phyloP scores from a whole-genome alignment of 2,797 vertebrate species.

The Emydoidea blandingii region DNA sequence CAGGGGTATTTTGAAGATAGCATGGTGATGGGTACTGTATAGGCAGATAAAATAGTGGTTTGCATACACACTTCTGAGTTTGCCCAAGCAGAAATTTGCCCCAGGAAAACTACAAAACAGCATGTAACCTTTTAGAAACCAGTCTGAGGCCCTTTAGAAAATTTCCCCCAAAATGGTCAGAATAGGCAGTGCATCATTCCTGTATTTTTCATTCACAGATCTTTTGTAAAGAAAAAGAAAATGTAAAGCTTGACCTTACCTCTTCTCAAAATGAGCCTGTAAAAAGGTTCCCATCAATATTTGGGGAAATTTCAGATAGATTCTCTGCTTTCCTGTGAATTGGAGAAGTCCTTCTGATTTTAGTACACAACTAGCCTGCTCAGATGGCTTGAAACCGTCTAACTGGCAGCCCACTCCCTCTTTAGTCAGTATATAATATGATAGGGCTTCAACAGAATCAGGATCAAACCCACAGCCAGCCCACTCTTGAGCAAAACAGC shows the following conservation, averaged over 20 bases:
- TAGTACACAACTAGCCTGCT: not conserved
- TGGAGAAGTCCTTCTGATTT: too few species aligned
- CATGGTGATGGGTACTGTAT: not conserved
- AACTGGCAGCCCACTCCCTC: too few species aligned
- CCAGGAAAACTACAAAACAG: not conserved
- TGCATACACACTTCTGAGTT: not conserved
- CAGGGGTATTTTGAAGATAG: not conserved
- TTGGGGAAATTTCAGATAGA: not conserved
- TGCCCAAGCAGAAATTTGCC: not conserved
- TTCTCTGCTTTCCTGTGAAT: too few species aligned
- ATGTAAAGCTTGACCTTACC: not conserved
- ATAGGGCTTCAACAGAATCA: not conserved
- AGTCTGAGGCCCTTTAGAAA: too few species aligned
- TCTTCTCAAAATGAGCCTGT: not conserved
- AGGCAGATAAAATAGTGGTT: not conserved
- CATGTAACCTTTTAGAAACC: too few species aligned
- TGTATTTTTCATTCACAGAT: too few species aligned
- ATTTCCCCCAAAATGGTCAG: not conserved
- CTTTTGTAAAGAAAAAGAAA: not conserved
- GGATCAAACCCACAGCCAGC: not conserved
- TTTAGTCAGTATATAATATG: too few species aligned
- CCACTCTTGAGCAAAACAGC: not conserved
- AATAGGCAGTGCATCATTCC: rapidly evolving
- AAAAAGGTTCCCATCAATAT: not conserved
- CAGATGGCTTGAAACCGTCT: not conserved